Percentiles rank a stretch among this genome's conserved stretches.
phyloP scores from a whole-genome alignment of 2,797 vertebrate genomes.

The Toxotes lorentzi region DNA sequence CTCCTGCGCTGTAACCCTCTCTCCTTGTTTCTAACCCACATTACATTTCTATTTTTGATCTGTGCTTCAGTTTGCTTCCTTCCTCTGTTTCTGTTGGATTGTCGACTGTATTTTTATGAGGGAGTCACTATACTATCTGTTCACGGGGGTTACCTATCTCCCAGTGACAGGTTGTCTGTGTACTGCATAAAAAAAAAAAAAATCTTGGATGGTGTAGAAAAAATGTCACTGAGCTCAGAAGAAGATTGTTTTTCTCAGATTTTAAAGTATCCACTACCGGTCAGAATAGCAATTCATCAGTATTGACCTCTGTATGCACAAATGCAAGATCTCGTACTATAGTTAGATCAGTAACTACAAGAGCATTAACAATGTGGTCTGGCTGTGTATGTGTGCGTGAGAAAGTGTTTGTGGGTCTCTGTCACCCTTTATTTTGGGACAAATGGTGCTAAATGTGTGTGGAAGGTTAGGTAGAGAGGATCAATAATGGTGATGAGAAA shows the following conservation, averaged over 20 bases:
- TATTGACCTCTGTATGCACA: not conserved
- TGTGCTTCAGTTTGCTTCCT: not conserved
- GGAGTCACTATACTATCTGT: not conserved
- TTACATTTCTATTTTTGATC: not conserved
- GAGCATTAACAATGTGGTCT: conserved; percentile 7
- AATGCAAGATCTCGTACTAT: not conserved
- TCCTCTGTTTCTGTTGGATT: not conserved
- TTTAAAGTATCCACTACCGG: not conserved
- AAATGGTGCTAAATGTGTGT: conserved; percentile 41
- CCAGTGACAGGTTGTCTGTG: not conserved
- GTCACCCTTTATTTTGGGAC: conserved; percentile 54
- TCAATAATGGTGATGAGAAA: conserved; percentile 73
- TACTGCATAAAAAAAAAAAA: not conserved
- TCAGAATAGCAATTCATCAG: not conserved
- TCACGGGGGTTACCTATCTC: not conserved
- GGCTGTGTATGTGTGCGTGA: conserved; percentile 2
- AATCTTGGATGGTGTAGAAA: not conserved
- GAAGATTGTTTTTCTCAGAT: not conserved
- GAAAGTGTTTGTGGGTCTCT: conserved; percentile 4
- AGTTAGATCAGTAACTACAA: conserved; percentile 17
- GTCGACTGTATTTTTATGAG: not conserved
- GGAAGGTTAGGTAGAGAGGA: conserved; percentile 55
- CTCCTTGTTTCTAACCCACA: conserved; percentile 6
- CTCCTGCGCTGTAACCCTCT: conserved; percentile 16
- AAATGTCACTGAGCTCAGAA: not conserved